Evolutionary conservation across 2,113 vertebrate species (phyloP), one percentile per base, ranked within the genome.

Genomic region (Lanius ludovicianus): DNA sequence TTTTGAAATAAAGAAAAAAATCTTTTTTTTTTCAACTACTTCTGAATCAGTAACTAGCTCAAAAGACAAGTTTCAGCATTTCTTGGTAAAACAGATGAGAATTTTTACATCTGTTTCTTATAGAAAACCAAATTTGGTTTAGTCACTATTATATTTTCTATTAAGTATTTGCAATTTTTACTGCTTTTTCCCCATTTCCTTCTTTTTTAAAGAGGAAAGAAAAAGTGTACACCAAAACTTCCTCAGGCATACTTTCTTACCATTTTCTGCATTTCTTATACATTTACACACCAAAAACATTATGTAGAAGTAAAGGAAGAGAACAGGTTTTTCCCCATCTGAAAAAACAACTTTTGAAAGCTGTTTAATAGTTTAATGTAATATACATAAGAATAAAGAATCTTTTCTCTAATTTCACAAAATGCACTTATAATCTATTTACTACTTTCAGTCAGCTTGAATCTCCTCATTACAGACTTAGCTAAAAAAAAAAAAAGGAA

Each of bases 351-450:
- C 13, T 68, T 85, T 30, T 35, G 12, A 86, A 81, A 87, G 22
- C 19, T 49, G 15, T 33, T 83, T 52, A 68, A 86, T 24, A 49
- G 24, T 80, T 84, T 62, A 87, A 81, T 81, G 50, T 37, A 84
- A 76, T 57, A 53, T 63, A 63, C 24, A 74, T 60, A 16, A 55
- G 71, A 83, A 89, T 64, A 68, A 91, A 73, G 56, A 65, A 42
- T 81, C 35, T 78, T 87, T 81, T 74, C 64, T 87, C 63, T 63
- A 65, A 93, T 87, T 89, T 93, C 60, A 89, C 47, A 67, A 87
- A 96, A 84, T 74, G 57, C 27, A 44, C 27, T 84, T 76, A 37
- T 59, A 85, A 78, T 57, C 42, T 84, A 69, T 74, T 91, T 86
- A 84, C 21, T 52, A 73, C 44, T 85, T 85, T 71, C 69, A 93